Evolutionary conservation across 2,888 invertebrate species (phyloP), one percentile per base, ranked within the genome.

Genomic region (Agrochola litura): DNA sequence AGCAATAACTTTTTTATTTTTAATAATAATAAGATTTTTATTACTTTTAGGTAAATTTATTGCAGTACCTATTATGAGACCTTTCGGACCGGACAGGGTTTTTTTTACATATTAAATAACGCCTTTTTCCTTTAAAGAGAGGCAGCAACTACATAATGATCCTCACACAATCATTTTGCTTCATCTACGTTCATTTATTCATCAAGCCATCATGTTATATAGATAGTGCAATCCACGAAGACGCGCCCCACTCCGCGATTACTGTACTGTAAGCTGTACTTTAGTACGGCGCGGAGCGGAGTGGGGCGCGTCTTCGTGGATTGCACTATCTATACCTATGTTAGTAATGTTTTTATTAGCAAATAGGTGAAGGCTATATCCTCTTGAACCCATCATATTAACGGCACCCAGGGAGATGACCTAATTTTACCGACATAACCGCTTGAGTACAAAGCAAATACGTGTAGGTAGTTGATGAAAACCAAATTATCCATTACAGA

Each of bases 351-450:
- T 61, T n/a, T 37, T 54, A 37, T 30, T n/a, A 43, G 43, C 60
- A 56, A 43, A 60, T 73, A 66, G 52, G 52, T 65, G 37, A 73
- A 54, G 58, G 46, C 52, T 65, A 25, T 49, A 56, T 46, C 14
- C 30, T 54, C 46, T 49, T 79, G 74, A 66, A 74, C 68, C 25
- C 58, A 25, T 66, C 76, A 76, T 60, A 14, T 61, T 46, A 81
- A 46, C 43, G 64, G n/a, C n/a, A 22, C 67, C 19, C 56, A n/a
- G 56, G 52, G 67, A 68, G 43, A 16, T 58, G 54, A 69, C 82
- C 61, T 58, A 43, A 67, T 71, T 81, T 46, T 43, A 25, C 52
- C n/a, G 67, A 63, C 30, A 19, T 52, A 54, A 25, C 4, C 16
- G 12, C 52, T 19, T 25, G 56, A 8, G 5, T 75, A 54, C 41